Conservation (phyloP, 2,888 invertebrate species). For the Erpobdella octoculata region DNA sequence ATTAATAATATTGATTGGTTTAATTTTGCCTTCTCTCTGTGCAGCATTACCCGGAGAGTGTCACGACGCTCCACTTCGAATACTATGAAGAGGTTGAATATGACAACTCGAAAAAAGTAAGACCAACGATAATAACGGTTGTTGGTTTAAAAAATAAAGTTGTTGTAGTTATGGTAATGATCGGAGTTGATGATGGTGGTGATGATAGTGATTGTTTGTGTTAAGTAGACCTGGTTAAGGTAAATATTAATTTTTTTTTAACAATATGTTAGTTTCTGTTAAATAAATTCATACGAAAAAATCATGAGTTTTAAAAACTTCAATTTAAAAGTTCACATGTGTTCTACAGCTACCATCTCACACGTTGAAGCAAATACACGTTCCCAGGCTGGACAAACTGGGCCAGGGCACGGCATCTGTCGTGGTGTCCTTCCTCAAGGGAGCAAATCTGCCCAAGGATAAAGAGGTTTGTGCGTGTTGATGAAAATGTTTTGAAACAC, state of each 20-base stretch:
- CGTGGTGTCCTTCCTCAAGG: constrained; percentile 49
- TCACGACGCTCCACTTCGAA: constrained; percentile 71
- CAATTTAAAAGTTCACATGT: too few species aligned
- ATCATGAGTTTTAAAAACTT: too few species aligned
- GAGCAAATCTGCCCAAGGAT: constrained; percentile 63
- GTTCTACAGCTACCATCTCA: constrained; percentile 1
- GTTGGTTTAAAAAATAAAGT: background rate
- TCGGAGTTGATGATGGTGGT: too few species aligned
- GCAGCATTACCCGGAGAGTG: constrained; percentile 62
- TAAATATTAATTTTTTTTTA: too few species aligned
- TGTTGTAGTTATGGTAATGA: background rate
- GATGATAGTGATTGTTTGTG: too few species aligned
- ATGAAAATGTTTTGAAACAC: too few species aligned
- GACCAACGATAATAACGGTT: background rate
- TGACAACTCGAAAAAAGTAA: constrained; percentile 45
- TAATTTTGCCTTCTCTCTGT: background rate
- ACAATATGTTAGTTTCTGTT: too few species aligned
- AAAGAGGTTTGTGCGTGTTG: constrained; percentile 64
- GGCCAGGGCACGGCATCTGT: constrained; percentile 9
- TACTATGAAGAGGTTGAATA: constrained; percentile 58
- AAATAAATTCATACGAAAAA: too few species aligned
- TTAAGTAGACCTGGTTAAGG: too few species aligned
- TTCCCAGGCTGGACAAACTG: constrained; percentile 22
- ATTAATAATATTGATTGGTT: background rate
- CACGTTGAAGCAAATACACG: constrained; percentile 24